Conservation (phyloP, 2,888 invertebrate genomes). For the Ctena decussata region DNA sequence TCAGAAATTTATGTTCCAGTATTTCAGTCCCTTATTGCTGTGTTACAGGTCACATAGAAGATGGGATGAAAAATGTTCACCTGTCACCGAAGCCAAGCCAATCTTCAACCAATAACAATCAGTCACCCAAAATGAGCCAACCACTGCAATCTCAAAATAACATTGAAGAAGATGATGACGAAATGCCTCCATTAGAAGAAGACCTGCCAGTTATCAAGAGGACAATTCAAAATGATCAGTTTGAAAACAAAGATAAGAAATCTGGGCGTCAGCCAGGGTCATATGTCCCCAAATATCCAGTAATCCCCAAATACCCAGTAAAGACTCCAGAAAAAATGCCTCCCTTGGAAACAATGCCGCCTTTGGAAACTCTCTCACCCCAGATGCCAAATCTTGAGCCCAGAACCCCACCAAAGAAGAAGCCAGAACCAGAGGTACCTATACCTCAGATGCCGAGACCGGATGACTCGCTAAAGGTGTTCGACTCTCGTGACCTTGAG, state of each 20-base stretch:
- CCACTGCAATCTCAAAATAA: not conserved
- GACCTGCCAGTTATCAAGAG: not conserved
- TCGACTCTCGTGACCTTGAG: constrained; percentile 7
- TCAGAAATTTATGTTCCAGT: no score
- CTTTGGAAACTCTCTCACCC: constrained; percentile 25
- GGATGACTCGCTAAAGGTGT: not conserved
- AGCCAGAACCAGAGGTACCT: not conserved
- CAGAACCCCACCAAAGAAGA: not conserved
- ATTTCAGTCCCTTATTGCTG: no score
- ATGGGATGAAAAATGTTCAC: not conserved
- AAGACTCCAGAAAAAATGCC: not conserved
- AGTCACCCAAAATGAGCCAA: not conserved
- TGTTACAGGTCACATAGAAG: not conserved
- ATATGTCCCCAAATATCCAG: not conserved
- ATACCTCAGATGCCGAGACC: not conserved
- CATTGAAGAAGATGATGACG: not conserved
- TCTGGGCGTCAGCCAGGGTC: not conserved
- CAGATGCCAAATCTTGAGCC: constrained; percentile 2
- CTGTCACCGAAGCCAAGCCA: not conserved
- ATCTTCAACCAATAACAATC: not conserved
- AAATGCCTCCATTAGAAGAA: not conserved
- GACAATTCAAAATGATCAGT: not conserved
- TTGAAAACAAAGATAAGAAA: not conserved
- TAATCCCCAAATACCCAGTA: not conserved
- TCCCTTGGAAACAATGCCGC: constrained; percentile 27